Base-by-base conservation (phyloP, 2,113 vertebrate species). In the Phylloscopus whistleri region DNA sequence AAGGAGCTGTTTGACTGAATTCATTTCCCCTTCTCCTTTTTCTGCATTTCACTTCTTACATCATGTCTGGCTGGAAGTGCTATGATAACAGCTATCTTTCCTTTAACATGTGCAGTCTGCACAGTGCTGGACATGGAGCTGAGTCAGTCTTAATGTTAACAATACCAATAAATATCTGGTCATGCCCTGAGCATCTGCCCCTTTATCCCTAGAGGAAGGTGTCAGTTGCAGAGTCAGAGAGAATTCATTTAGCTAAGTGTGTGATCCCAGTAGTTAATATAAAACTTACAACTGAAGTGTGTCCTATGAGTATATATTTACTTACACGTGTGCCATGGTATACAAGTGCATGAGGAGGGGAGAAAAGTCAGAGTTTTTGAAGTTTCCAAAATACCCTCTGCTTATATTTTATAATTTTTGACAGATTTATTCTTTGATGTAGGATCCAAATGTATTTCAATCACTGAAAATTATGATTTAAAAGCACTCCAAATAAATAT, bases 31-130 rank as follows among this genome's bases (percentile, higher is more conserved):
- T 94, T 90, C 51, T 86, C 5, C 20, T 87, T 94, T 91, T 79
- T 64, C 35, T 31, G 37, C 19, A 48, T 89, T 94, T 92, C 62
- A 82, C 17, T 88, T 95, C 94, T 91, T 84, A 81, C 60, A 72
- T 92, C 28, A 84, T 10, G 87, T 92, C 84, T 97, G 69, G 35
- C 62, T 56, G 35, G 27, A 87, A 81, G 48, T 30, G 53, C 52
- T 67, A 22, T n/a, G 73, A 91, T 89, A 92, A 77, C 55, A 79
- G 44, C 59, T 68, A 59, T 48, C 48, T 68, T 63, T 64, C 67
- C 64, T 89, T 53, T 84, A 92, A 56, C 24, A 41, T 44, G 6
- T 37, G 69, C 44, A 66, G 58, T 73, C 37, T 79, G 46, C 31
- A n/a, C 43, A 60, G 53, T 1, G 2, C 22, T 75, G 66, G 52